phyloP scores from a whole-genome alignment of 2,888 invertebrate genomes.

The Sepioteuthis lessoniana region DNA sequence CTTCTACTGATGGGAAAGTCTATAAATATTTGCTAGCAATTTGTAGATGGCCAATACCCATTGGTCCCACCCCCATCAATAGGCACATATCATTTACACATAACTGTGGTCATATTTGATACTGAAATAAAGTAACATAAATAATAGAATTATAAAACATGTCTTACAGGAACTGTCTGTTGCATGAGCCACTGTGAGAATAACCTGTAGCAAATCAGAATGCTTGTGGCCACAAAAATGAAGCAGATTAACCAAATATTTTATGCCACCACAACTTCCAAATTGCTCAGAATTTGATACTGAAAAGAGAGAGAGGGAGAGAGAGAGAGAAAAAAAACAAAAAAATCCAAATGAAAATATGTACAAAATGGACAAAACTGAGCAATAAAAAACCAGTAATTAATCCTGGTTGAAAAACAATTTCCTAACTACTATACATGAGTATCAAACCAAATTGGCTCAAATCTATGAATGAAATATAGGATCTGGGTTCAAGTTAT shows the following conservation, averaged over 20 bases:
- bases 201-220: background rate
- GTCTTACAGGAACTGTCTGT: conserved; percentile 42
- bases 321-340: background rate
- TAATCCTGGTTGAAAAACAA: background rate
- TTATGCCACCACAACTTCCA: conserved; percentile 15
- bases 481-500: too few species aligned
- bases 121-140: too few species aligned
- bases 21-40: too few species aligned
- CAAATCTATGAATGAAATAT: too few species aligned
- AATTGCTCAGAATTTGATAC: conserved; percentile 37
- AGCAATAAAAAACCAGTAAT: background rate
- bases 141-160: background rate
- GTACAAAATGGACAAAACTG: background rate
- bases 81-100: too few species aligned
- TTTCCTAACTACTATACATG: background rate
- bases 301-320: background rate
- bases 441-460: too few species aligned
- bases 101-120: too few species aligned
- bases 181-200: conserved; percentile 38
- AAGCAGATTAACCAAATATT: conserved; percentile 19
- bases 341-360: background rate
- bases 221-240: background rate
- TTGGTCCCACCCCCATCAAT: too few species aligned
- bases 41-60: too few species aligned
- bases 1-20: too few species aligned